A percentile compares a stretch with the other conserved stretches of the same genome.
Conservation (phyloP, 2,888 invertebrate species). For the Drosophila pegasa region DNA sequence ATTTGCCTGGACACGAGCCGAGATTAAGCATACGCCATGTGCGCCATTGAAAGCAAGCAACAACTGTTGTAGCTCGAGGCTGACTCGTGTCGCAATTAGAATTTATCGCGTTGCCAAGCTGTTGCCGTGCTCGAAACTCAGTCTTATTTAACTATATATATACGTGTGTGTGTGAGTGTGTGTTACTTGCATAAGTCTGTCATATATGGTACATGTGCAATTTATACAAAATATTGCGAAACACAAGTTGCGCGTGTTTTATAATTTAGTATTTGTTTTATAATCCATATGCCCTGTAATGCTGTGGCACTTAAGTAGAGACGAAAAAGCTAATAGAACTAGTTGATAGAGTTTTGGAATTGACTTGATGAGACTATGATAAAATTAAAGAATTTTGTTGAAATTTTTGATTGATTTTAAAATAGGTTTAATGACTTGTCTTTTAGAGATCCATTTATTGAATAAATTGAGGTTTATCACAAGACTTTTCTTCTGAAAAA, state of each 20-base stretch:
- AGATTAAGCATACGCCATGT: slow-evolving; percentile 66
- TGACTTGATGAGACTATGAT: background rate
- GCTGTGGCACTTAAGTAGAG: background rate
- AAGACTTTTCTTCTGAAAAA: too few species aligned
- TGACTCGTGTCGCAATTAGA: slow-evolving; percentile 69
- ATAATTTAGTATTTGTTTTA: slow-evolving; percentile 1
- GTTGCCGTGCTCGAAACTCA: slow-evolving; percentile 25
- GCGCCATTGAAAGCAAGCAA: slow-evolving; percentile 34
- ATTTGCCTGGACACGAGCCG: slow-evolving; percentile 54
- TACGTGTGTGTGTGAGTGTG: background rate
- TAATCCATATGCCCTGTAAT: slow-evolving; percentile 1
- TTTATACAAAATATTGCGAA: slow-evolving; percentile 32
- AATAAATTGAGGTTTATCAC: too few species aligned
- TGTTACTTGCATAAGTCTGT: slow-evolving; percentile 41
- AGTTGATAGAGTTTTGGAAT: background rate
- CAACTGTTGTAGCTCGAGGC: slow-evolving; percentile 29
- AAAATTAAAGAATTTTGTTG: background rate
- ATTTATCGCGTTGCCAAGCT: slow-evolving; percentile 65
- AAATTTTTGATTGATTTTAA: background rate
- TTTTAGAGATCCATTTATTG: too few species aligned
- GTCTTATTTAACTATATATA: slow-evolving; percentile 15
- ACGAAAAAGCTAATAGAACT: background rate
- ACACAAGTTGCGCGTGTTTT: slow-evolving; percentile 25
- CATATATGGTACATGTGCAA: slow-evolving; percentile 1
- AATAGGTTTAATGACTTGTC: too few species aligned